Conservation (phyloP, 1,140 invertebrate genomes). For the Bombus picipes region DNA sequence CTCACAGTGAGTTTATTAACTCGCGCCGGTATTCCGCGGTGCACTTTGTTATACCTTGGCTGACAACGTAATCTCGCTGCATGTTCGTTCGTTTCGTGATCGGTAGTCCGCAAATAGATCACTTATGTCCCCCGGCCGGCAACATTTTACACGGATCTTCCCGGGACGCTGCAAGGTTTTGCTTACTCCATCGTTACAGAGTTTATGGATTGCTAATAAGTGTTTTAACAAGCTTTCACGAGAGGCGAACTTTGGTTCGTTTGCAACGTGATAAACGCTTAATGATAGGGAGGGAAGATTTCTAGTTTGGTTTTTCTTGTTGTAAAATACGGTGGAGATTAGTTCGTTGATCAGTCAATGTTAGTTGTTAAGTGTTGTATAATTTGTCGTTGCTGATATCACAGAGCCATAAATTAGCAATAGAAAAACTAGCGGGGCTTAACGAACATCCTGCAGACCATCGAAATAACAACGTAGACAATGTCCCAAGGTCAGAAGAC, state of each 20-base stretch:
- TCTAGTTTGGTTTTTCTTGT: not conserved
- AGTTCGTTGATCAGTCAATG: no score
- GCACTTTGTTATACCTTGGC: slow-evolving; percentile 50
- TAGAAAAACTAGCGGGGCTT: no score
- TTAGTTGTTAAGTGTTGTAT: no score
- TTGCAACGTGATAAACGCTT: not conserved
- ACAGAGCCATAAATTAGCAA: no score
- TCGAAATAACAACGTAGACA: no score
- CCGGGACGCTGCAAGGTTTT: not conserved
- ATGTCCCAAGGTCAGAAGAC: no score
- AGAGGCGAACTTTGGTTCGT: not conserved
- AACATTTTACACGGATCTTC: slow-evolving; percentile 31
- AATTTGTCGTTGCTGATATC: no score
- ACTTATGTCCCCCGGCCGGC: slow-evolving; percentile 42
- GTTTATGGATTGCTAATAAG: not conserved
- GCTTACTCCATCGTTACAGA: no score
- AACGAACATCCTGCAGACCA: no score
- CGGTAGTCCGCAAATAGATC: slow-evolving; percentile 58
- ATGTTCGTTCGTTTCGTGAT: slow-evolving; percentile 38
- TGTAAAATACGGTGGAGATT: no score
- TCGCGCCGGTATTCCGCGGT: slow-evolving; percentile 45
- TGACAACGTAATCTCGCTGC: slow-evolving; percentile 62
- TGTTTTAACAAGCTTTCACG: not conserved
- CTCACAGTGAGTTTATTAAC: slow-evolving; percentile 56
- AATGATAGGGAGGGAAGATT: not conserved